Evolutionary conservation across 2,797 vertebrate genomes (phyloP).

Genomic region (Picus viridis): DNA sequence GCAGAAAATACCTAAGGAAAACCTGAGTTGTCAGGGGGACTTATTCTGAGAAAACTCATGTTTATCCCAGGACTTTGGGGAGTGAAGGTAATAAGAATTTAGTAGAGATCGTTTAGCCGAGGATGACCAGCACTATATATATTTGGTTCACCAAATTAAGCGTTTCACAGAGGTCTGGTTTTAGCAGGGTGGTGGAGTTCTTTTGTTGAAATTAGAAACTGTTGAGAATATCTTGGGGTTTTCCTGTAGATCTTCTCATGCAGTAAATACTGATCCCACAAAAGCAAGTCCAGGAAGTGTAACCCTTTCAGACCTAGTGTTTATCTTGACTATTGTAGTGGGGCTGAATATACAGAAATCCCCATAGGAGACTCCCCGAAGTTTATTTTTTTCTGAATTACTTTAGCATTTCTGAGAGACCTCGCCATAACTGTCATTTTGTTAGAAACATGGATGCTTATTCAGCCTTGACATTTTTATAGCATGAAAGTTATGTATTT

Average conservation of each 20-base stretch:
- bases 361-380: fast-evolving
- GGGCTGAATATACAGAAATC: neutral
- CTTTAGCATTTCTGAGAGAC: neutral
- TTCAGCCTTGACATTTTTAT: neutral
- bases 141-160: neutral
- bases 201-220: neutral
- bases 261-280: neutral
- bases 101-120: neutral
- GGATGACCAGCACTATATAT: neutral
- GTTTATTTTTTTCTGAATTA: neutral
- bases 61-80: neutral
- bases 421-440: neutral
- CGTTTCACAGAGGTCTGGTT: neutral
- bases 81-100: neutral
- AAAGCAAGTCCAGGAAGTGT: neutral
- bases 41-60: neutral
- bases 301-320: fast-evolving
- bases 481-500: neutral
- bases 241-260: neutral
- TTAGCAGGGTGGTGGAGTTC: neutral
- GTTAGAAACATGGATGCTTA: neutral
- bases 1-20: neutral
- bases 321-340: neutral
- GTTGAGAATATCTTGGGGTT: neutral
- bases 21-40: neutral